phyloP scores from a whole-genome alignment of 2,888 invertebrate species.

The Drosophila niveifrons region DNA sequence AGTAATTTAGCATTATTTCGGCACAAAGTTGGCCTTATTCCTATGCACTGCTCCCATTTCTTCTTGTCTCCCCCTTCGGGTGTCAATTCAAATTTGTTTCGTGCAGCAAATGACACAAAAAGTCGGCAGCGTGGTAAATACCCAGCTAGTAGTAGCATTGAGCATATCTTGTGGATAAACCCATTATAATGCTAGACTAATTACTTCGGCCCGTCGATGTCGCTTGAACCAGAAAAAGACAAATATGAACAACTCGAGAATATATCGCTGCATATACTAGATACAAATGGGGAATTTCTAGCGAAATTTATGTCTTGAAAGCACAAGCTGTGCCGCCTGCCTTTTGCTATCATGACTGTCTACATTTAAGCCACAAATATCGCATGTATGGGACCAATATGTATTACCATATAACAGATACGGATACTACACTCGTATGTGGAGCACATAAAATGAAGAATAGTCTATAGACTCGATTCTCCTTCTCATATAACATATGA shows the following conservation, averaged over 20 bases:
- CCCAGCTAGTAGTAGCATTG: conserved; percentile 1
- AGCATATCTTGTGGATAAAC: conserved; percentile 35
- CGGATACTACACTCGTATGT: conserved; percentile 20
- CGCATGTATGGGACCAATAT: conserved; percentile 59
- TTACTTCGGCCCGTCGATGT: conserved; percentile 20
- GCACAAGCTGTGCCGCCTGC: conserved; percentile 8
- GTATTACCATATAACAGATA: conserved; percentile 45
- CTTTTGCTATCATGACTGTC: conserved; percentile 41
- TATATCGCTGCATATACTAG: neutral
- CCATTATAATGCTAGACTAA: conserved; percentile 44
- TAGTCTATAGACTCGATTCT: conserved; percentile 23
- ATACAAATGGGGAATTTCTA: neutral
- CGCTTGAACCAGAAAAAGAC: neutral
- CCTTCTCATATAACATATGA: conserved; percentile 54
- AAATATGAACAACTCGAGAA: conserved; percentile 9
- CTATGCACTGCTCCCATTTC: neutral
- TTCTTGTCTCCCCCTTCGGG: neutral
- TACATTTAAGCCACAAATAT: conserved; percentile 42
- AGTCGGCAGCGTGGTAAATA: conserved; percentile 39
- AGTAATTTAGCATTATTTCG: conserved; percentile 62
- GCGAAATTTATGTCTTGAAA: conserved; percentile 17
- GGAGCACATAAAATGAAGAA: conserved; percentile 52
- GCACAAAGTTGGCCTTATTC: conserved; percentile 50
- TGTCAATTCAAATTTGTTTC: conserved; percentile 52
- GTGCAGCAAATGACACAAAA: conserved; percentile 57